Conservation (phyloP, 2,113 vertebrate species). For the Atlantisia rogersi region DNA sequence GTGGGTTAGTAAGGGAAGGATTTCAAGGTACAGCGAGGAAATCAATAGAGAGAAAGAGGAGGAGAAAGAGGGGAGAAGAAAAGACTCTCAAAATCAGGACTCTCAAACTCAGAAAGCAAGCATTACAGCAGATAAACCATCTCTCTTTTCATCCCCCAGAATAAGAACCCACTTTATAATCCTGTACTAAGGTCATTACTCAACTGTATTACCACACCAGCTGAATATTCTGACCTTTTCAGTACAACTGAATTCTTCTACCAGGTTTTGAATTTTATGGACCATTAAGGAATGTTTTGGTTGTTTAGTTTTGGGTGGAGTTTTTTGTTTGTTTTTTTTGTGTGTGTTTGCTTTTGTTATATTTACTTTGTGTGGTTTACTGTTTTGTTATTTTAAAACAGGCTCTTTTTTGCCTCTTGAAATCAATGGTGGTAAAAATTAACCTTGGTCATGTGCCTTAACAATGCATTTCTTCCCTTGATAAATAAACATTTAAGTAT, state of each 20-base stretch:
- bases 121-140: background rate
- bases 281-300: background rate
- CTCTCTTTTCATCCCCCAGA: background rate
- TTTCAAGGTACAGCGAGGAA: background rate
- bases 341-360: too few relatives aligned
- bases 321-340: too few relatives aligned
- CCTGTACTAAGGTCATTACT: background rate
- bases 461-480: background rate
- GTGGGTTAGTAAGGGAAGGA: background rate
- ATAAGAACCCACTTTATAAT: background rate
- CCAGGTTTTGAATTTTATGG: background rate
- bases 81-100: background rate
- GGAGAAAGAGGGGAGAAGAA: too few relatives aligned
- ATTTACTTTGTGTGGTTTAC: too few relatives aligned
- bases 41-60: background rate
- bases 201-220: background rate
- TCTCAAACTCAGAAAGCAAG: background rate
- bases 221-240: background rate
- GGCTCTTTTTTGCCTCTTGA: background rate
- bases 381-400: too few relatives aligned
- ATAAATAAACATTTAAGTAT: background rate
- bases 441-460: background rate
- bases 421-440: background rate
- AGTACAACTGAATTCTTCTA: background rate
- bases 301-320: too few relatives aligned